Percentiles rank a stretch among this genome's conserved stretches.
Conservation (phyloP, 2,797 vertebrate genomes). For the Paramormyrops hopkinsi region DNA sequence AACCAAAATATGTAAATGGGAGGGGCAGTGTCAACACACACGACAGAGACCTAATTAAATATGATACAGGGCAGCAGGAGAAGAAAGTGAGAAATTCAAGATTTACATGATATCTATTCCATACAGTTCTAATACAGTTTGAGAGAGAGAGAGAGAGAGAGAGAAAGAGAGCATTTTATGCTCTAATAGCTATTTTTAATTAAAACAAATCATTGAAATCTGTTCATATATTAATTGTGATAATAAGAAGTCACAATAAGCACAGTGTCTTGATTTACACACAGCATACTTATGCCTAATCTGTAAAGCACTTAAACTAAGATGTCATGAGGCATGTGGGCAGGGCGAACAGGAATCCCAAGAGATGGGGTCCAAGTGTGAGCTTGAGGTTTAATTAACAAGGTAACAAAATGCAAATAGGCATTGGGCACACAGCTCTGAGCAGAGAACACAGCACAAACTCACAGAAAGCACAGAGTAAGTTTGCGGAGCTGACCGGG, state of each 20-base stretch:
- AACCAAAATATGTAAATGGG: background rate
- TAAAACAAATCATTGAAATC: background rate
- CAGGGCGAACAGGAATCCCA: background rate
- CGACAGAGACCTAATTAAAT: background rate
- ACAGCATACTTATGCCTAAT: background rate
- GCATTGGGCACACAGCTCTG: background rate
- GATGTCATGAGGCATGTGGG: background rate
- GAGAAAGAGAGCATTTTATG: background rate
- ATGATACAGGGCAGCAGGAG: background rate
- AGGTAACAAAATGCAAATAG: background rate
- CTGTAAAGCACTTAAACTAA: background rate
- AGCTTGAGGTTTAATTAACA: background rate
- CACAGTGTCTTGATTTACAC: background rate
- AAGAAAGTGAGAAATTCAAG: constrained; percentile 1
- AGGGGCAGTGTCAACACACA: background rate
- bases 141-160: background rate
- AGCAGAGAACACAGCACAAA: background rate
- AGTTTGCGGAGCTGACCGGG: background rate
- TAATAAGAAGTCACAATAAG: background rate
- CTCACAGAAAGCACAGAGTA: background rate
- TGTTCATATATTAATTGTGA: background rate
- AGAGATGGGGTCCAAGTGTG: background rate
- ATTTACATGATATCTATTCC: background rate
- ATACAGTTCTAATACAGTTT: background rate
- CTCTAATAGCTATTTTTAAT: background rate